Base-by-base conservation (phyloP, 2,113 vertebrate genomes). In the Mastomys coucha region DNA sequence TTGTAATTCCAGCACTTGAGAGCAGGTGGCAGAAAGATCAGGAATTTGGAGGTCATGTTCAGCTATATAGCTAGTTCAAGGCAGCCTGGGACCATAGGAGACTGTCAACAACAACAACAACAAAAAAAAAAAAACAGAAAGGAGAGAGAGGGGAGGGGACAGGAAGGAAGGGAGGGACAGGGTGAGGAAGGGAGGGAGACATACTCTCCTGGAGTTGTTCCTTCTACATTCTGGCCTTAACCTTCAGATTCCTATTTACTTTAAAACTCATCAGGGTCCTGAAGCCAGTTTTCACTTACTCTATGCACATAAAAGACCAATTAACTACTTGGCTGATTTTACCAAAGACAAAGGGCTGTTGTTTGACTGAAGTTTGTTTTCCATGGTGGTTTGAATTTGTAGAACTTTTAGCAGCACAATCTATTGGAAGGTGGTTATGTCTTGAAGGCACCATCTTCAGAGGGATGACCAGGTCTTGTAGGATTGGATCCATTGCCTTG, bases 181-280 rank as follows among this genome's bases (percentile, higher is more conserved):
- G 26, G 4, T 14, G n/a, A 9, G 26, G 4, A 65, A 45, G 39
- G 39, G 16, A 45, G 39, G 16, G 39, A 65, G 39, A 65, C 58
- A 65, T 11, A 73, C 2, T 95, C 8, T 53, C 49, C 39, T 85
- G 2, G 42, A 60, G 60, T 94, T 82, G 60, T 94, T 82, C 76
- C n/a, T 76, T 13, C 45, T 92, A 36, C 58, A 53, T 9, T 33
- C 36, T 67, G 28, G 56, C 5, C 14, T 10, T 69, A 63, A 17
- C 10, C 39, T 81, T 7, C 4, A n/a, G 4, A 20, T 56, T 75
- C 42, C 87, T 85, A 16, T 33, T 85, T 75, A 31, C 58, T 93
- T 53, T 94, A 91, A 88, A 95, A 81, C 63, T 88, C 78, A 76
- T 7, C 16, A n/a, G 93, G 16, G n/a, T 49, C 73, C 33, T 82